A percentile compares a stretch with the other conserved stretches of the same genome.
Evolutionary conservation across 1,140 invertebrate species (phyloP).

Genomic region (Tetramorium parvispinum): DNA sequence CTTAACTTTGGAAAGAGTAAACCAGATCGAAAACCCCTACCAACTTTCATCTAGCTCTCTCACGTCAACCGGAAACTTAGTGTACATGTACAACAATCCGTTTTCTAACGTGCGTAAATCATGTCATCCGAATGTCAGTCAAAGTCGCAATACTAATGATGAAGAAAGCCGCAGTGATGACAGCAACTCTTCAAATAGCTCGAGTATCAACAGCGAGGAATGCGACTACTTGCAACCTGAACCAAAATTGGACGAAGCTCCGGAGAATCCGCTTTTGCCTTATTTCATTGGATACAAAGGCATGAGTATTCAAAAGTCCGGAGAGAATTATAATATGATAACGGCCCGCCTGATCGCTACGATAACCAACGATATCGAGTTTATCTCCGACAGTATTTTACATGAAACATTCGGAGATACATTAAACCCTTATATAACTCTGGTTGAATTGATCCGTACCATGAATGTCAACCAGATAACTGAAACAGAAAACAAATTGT

Average conservation of each 20-base stretch:
- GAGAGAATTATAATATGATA: slow-evolving; percentile 78
- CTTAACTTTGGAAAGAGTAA: slow-evolving; percentile 84
- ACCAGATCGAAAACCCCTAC: slow-evolving; percentile 64
- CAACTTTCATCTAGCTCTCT: slow-evolving; percentile 42
- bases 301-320: slow-evolving; percentile 80
- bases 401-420: background rate
- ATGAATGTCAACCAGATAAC: slow-evolving; percentile 88
- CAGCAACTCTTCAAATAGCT: slow-evolving; percentile 78
- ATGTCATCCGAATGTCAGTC: background rate
- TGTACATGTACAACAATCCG: slow-evolving; percentile 86
- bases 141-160: slow-evolving; percentile 30
- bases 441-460: slow-evolving; percentile 86
- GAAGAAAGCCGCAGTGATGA: background rate
- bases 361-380: slow-evolving; percentile 86
- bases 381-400: slow-evolving; percentile 71
- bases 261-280: slow-evolving; percentile 84
- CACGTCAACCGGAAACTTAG: slow-evolving; percentile 86
- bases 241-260: slow-evolving; percentile 84
- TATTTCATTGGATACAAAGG: slow-evolving; percentile 86
- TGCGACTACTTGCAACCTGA: slow-evolving; percentile 83
- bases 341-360: slow-evolving; percentile 85
- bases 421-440: slow-evolving; percentile 87
- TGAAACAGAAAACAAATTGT: slow-evolving; percentile 66
- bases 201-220: slow-evolving; percentile 65
- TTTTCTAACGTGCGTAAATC: slow-evolving; percentile 26